Evolutionary conservation across 1,140 invertebrate genomes (phyloP).

Genomic region (Brachionus koreanus): DNA sequence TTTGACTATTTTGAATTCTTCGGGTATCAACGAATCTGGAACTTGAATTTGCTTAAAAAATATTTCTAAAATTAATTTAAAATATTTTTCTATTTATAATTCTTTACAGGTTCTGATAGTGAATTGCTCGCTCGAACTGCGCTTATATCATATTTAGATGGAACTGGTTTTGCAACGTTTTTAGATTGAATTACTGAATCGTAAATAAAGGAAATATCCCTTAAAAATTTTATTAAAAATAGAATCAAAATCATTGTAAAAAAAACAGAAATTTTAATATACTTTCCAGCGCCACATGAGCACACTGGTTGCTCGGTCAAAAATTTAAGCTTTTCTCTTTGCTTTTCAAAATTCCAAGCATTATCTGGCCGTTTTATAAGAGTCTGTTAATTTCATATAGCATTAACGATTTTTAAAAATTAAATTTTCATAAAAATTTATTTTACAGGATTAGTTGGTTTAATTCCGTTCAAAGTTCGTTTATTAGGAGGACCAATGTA

Average conservation of each 20-base stretch:
- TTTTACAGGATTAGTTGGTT: slow-evolving; percentile 7
- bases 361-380: slow-evolving; percentile 48
- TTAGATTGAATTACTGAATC: slow-evolving; percentile 48
- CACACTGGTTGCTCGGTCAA: slow-evolving; percentile 55
- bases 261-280: slow-evolving; percentile 43
- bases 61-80: background rate
- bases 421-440: background rate
- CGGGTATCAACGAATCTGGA: slow-evolving; percentile 55
- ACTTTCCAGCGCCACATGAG: slow-evolving; percentile 58
- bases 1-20: slow-evolving; percentile 58
- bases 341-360: slow-evolving; percentile 54
- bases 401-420: background rate
- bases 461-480: slow-evolving; percentile 41
- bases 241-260: background rate
- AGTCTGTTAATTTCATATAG: background rate
- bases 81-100: slow-evolving; percentile 45
- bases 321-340: slow-evolving; percentile 55
- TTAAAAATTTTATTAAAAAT: slow-evolving; percentile 46
- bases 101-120: slow-evolving; percentile 47
- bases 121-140: slow-evolving; percentile 48
- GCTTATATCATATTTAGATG: slow-evolving; percentile 49
- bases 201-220: slow-evolving; percentile 58
- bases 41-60: slow-evolving; percentile 48
- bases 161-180: background rate
- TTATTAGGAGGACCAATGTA: slow-evolving; percentile 52